Evolutionary conservation across 2,888 invertebrate species (phyloP).

Genomic region (Drosophila quasianomalipes): DNA sequence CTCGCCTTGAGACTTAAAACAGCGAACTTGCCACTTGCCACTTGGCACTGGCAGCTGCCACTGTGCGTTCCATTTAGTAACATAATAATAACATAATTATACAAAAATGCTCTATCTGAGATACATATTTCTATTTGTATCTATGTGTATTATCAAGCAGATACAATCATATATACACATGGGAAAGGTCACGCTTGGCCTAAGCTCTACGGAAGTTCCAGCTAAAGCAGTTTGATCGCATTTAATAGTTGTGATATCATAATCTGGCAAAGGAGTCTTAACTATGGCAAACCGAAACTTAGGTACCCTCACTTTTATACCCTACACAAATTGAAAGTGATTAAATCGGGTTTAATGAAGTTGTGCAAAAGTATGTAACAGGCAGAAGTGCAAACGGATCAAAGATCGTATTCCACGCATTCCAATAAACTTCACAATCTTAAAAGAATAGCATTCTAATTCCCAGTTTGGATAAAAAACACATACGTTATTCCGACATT

Average conservation of each 20-base stretch:
- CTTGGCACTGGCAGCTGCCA: constrained; percentile 43
- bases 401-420: not conserved
- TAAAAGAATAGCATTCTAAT: not conserved
- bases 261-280: not conserved
- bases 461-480: not conserved
- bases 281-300: not conserved
- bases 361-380: not conserved
- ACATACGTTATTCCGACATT: not conserved
- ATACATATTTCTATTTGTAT: constrained; percentile 50
- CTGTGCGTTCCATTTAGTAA: constrained; percentile 66
- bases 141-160: constrained; percentile 37
- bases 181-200: constrained; percentile 64
- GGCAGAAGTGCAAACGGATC: not conserved
- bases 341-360: not conserved
- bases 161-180: constrained; percentile 16
- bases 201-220: constrained; percentile 62
- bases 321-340: not conserved
- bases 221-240: constrained; percentile 27
- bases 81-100: constrained; percentile 46
- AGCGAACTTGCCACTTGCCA: constrained; percentile 14
- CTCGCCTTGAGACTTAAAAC: constrained; percentile 58
- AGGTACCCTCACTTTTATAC: constrained; percentile 6
- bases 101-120: constrained; percentile 52
- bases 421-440: not conserved
- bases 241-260: constrained; percentile 36